Conservation (phyloP, 2,797 vertebrate genomes). For the Myotis planiceps region DNA sequence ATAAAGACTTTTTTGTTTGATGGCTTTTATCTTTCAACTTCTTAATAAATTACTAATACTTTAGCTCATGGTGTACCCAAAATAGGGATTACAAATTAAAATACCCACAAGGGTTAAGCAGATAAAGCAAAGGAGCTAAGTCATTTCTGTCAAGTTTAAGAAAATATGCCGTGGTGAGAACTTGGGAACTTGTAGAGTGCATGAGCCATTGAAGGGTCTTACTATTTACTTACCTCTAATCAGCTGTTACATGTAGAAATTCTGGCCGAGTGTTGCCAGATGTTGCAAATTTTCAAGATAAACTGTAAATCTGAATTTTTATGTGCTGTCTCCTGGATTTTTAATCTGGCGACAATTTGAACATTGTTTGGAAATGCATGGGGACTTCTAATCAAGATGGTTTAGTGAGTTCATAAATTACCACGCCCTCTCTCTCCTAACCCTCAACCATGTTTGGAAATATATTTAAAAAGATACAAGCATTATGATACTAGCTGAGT, state of each 20-base stretch:
- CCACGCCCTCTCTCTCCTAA: conserved; percentile 40
- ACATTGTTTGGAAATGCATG: conserved; percentile 47
- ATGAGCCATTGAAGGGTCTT: background rate
- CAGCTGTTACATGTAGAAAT: conserved; percentile 15
- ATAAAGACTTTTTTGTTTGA: conserved; percentile 5
- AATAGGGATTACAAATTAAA: conserved; percentile 60
- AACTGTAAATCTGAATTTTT: conserved; percentile 69
- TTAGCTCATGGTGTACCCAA: conserved; percentile 35
- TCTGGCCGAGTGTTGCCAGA: conserved; percentile 5
- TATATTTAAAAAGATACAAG: conserved; percentile 63
- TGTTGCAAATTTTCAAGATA: conserved; percentile 68
- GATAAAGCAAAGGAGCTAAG: conserved; percentile 51
- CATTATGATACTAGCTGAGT: conserved; percentile 56
- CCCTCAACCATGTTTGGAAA: conserved; percentile 36
- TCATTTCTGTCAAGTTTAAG: conserved; percentile 56
- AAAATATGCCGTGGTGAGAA: background rate
- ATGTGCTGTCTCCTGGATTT: conserved; percentile 57
- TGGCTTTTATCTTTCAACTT: conserved; percentile 47
- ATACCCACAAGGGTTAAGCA: conserved; percentile 21
- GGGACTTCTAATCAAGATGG: conserved; percentile 38
- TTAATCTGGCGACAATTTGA: conserved; percentile 56
- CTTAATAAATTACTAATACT: conserved; percentile 56
- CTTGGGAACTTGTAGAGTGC: conserved; percentile 26
- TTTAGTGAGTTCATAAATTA: conserved; percentile 66
- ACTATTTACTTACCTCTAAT: conserved; percentile 20